Evolutionary conservation across 2,888 invertebrate species (phyloP).

Genomic region (Patella depressa): DNA sequence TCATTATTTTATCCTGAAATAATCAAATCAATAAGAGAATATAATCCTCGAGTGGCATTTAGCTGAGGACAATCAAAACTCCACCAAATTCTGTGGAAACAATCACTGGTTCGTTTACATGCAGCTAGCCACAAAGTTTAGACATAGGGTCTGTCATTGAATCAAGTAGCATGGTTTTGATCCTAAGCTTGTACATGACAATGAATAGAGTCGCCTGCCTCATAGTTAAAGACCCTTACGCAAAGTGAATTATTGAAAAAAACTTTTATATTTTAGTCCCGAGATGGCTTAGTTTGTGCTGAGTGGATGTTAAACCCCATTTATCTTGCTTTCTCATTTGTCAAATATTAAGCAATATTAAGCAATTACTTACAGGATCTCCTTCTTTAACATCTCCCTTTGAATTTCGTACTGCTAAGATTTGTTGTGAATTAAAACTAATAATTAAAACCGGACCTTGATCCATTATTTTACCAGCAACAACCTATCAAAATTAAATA

Average conservation of each 20-base stretch:
- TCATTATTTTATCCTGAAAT: conserved; percentile 86
- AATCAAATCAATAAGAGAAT: conserved; percentile 19
- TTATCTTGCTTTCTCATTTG: no score
- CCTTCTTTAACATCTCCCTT: conserved; percentile 92
- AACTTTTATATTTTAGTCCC: no score
- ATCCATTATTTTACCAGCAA: conserved; percentile 99
- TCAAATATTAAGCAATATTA: not conserved
- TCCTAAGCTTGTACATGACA: no score
- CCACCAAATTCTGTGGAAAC: not conserved
- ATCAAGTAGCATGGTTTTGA: no score
- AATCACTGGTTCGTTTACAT: not conserved
- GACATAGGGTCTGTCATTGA: no score
- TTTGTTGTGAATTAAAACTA: conserved; percentile 96
- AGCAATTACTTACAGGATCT: conserved; percentile 78
- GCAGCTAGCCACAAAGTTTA: not conserved
- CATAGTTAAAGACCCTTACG: no score
- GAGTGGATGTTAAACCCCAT: no score
- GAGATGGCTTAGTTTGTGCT: no score
- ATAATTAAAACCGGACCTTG: conserved; percentile 98
- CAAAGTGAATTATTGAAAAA: no score
- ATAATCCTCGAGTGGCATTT: conserved; percentile 80
- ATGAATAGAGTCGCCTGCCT: no score
- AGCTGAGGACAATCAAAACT: not conserved
- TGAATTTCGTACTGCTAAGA: conserved; percentile 89
- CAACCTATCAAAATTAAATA: conserved; percentile 74